These are phyloP conservation scores for Nephrocerus scutellatus DNA, from an alignment of 2,888 invertebrate genomes.

Conservation along the genomic window DNA sequence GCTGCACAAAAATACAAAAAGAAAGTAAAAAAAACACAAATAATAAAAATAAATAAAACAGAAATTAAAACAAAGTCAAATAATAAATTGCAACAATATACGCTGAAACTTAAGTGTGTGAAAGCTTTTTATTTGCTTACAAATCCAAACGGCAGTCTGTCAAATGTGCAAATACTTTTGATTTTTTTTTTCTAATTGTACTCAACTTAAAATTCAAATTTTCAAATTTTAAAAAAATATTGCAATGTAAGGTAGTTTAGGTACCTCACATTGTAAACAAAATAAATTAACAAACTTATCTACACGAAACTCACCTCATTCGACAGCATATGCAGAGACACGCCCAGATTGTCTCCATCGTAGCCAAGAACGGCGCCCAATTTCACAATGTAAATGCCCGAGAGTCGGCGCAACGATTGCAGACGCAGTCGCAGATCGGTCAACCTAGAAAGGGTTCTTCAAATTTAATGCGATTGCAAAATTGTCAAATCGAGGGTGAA, in stretches of 20 bases:
- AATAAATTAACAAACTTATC: slow-evolving; percentile 3
- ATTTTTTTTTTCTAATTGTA: background rate
- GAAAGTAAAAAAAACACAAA: slow-evolving; percentile 34
- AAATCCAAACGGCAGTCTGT: background rate
- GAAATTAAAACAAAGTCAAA: slow-evolving; percentile 24
- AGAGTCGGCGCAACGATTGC: slow-evolving; percentile 73
- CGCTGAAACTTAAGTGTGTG: too few species aligned
- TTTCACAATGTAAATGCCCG: slow-evolving; percentile 75
- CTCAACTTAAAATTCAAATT: slow-evolving; percentile 1
- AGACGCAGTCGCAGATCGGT: slow-evolving; percentile 72
- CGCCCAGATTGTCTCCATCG: slow-evolving; percentile 56
- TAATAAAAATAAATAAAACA: slow-evolving; percentile 37
- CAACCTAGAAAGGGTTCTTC: slow-evolving; percentile 53
- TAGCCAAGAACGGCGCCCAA: slow-evolving; percentile 70
- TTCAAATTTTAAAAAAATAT: too few species aligned
- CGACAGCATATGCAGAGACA: slow-evolving; percentile 51
- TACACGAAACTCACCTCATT: slow-evolving; percentile 56
- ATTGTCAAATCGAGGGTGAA: slow-evolving; percentile 22
- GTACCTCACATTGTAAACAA: slow-evolving; percentile 2
- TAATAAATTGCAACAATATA: slow-evolving; percentile 17
- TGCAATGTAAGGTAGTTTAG: slow-evolving; percentile 6
- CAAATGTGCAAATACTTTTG: background rate
- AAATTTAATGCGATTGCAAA: slow-evolving; percentile 30
- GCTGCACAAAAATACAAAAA: slow-evolving; percentile 56
- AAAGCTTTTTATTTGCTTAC: background rate